These are phyloP conservation scores for Abscondita cerata DNA, from an alignment of 2,888 invertebrate genomes.

Conservation along the genomic window DNA sequence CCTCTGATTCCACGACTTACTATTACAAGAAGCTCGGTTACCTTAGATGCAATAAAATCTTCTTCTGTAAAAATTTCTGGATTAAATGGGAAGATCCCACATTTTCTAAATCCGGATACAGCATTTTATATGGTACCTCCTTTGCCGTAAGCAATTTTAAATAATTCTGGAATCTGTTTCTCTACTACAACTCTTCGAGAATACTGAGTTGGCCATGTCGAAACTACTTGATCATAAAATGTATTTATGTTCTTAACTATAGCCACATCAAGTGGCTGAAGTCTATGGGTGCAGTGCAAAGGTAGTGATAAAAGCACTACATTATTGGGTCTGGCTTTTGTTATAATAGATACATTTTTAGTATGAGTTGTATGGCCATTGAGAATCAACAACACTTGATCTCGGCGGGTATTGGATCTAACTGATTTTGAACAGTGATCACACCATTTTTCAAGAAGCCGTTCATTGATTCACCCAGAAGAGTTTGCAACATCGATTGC, in stretches of 20 bases:
- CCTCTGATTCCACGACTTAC: too few species aligned
- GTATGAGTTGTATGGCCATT: slow-evolving; percentile 14
- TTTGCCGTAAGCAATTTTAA: slow-evolving; percentile 15
- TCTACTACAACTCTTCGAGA: slow-evolving; percentile 15
- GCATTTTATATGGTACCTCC: slow-evolving; percentile 16
- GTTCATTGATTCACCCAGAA: slow-evolving; percentile 20
- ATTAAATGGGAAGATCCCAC: slow-evolving; percentile 12
- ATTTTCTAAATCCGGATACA: slow-evolving; percentile 11
- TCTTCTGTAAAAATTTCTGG: slow-evolving; percentile 15
- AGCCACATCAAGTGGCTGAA: slow-evolving; percentile 7
- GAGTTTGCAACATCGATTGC: slow-evolving; percentile 13
- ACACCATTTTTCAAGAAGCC: slow-evolving; percentile 14
- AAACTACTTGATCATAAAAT: slow-evolving; percentile 8
- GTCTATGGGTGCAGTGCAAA: neutral
- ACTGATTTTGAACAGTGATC: slow-evolving; percentile 17
- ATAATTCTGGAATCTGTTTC: slow-evolving; percentile 13
- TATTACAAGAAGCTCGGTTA: too few species aligned
- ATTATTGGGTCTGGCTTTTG: neutral
- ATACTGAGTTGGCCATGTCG: slow-evolving; percentile 12
- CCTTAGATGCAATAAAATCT: slow-evolving; percentile 14
- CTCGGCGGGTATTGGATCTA: neutral
- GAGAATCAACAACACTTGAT: slow-evolving; percentile 2
- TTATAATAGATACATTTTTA: neutral
- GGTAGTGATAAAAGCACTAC: neutral
- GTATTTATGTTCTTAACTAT: neutral